Base-by-base conservation (phyloP, 2,113 vertebrate genomes). In the Embiotoca jacksoni region DNA sequence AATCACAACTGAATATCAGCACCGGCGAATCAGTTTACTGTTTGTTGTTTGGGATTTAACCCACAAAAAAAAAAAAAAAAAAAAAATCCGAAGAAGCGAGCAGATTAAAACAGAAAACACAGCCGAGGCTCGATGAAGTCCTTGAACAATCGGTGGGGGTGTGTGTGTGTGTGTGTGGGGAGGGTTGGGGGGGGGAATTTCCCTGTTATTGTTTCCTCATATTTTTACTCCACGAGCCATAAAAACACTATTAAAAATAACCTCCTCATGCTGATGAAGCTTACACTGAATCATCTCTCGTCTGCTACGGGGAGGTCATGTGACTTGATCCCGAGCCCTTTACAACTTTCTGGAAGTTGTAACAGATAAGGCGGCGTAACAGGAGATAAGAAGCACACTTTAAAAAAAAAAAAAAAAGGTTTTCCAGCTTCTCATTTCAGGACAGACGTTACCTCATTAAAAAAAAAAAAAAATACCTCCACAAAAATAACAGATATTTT, bases 321-420 rank as follows among this genome's bases (percentile, higher is more conserved):
- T 23, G 6, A 60, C 66, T 53, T 50, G 71, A 75, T 31, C 62
- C 9, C 7, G 1, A 11, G 23, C 6, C 15, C 37, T 33, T 60
- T 7, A 73, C 5, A 32, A 5, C 56, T 72, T 63, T 54, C 72
- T 50, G 64, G 6, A 80, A 80, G 50, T 36, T 15, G 7, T 73
- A 61, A 78, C 72, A 57, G 66, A 70, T 69, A 71, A 57, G 13
- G 31, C 13, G 0, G 56, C 7, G 58, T 39, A 41, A 69, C n/a
- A 16, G 47, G 11, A 72, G 62, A 81, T 74, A 85, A 81, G 52
- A 8, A 37, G 3, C 9, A 56, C 1, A 13, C 39, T 75, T 55
- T 66, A 5, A 53, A 52, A 9, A 3, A 44, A 44, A 23, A 23
- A 23, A 23, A 23, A 23, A 23, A 23, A 23, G 44, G 7, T 46